phyloP scores from a whole-genome alignment of 2,888 invertebrate species.

The Orchesellides sinensis region DNA sequence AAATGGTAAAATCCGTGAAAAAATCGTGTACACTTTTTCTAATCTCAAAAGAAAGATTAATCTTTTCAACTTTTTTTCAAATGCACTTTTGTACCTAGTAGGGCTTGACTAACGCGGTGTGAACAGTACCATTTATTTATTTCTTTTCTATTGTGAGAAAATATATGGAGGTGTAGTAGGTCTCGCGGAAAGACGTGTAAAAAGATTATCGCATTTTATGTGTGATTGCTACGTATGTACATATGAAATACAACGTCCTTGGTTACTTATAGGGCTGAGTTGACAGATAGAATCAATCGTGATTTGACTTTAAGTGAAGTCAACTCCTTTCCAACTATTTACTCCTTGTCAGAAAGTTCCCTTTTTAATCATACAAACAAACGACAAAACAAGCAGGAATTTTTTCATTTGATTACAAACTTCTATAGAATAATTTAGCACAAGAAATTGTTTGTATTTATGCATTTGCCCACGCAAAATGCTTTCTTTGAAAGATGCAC shows the following conservation, averaged over 20 bases:
- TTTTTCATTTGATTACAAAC: constrained; percentile 17
- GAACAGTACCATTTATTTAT: constrained; percentile 24
- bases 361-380: constrained; percentile 22
- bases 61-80: neutral
- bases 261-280: neutral
- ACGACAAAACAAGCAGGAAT: no score
- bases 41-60: neutral
- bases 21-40: neutral
- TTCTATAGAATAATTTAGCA: neutral
- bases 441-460: neutral
- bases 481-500: neutral
- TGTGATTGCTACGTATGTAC: no score
- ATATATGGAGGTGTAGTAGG: no score
- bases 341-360: constrained; percentile 8
- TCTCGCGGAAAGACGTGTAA: neutral
- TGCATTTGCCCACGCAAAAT: constrained; percentile 23
- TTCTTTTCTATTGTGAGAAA: constrained; percentile 29
- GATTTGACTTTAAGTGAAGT: constrained; percentile 14
- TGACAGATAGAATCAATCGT: constrained; percentile 27
- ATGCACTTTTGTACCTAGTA: constrained; percentile 53
- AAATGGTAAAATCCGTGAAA: constrained; percentile 7
- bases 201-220: constrained; percentile 2
- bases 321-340: neutral
- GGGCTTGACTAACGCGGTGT: constrained; percentile 3
- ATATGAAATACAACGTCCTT: no score